Evolutionary conservation across 2,888 invertebrate genomes (phyloP).

Genomic region (Odontocerum albicorne): DNA sequence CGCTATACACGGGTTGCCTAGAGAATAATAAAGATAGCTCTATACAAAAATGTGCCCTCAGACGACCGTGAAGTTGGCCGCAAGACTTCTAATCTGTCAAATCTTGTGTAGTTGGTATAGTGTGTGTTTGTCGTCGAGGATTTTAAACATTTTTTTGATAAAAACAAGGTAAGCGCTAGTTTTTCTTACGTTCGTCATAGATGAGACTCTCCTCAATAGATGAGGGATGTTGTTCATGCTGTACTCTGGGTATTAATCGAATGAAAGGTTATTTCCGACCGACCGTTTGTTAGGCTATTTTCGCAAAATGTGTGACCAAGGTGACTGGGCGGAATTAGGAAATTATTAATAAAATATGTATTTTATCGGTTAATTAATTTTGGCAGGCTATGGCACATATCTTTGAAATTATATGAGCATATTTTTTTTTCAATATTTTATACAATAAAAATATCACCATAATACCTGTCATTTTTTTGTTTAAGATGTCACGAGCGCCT

Average conservation of each 20-base stretch:
- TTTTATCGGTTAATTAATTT: slow-evolving; percentile 1
- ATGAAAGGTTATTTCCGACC: slow-evolving; percentile 2
- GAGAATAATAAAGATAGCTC: too few relatives aligned
- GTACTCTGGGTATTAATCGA: slow-evolving; percentile 2
- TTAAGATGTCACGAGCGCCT: not conserved
- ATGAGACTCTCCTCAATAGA: too few relatives aligned
- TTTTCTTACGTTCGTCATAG: too few relatives aligned
- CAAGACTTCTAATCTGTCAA: too few relatives aligned
- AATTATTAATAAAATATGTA: too few relatives aligned
- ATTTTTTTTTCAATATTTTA: not conserved
- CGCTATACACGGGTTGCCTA: too few relatives aligned
- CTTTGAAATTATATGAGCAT: not conserved
- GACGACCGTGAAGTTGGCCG: too few relatives aligned
- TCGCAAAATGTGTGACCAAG: not conserved
- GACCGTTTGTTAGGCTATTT: slow-evolving; percentile 3
- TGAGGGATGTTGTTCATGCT: slow-evolving; percentile 3
- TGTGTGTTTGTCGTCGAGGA: too few relatives aligned
- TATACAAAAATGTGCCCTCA: too few relatives aligned
- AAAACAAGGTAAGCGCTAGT: too few relatives aligned
- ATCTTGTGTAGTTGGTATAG: too few relatives aligned
- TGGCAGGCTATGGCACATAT: not conserved
- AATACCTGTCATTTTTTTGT: slow-evolving; percentile 1
- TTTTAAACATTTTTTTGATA: too few relatives aligned
- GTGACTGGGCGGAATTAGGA: not conserved
- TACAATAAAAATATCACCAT: not conserved